Evolutionary conservation across 2,113 vertebrate genomes (phyloP), one percentile per base, ranked within the genome.

Genomic region (Eira barbara): DNA sequence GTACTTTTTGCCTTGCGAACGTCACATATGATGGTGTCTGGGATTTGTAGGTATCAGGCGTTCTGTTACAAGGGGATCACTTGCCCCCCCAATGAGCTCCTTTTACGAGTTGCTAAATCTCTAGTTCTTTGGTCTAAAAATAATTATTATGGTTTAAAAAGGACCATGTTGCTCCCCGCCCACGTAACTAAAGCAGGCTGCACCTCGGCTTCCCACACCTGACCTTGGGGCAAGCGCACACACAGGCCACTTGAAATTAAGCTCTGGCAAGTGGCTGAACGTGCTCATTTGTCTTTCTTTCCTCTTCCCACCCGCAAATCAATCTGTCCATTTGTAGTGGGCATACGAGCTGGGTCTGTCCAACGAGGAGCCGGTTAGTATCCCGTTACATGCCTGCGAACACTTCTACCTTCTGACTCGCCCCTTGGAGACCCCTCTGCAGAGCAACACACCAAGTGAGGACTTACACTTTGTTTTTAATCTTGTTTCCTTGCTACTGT

Each of bases 321-420:
- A 73, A 57, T 71, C 80, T 83, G 97, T 98, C 96, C 85, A 0
- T 39, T 98, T 98, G 95, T 98, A 99, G 99, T 99, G 99, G 99
- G 99, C 99, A 11, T 99, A 99, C 47, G 99, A 99, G 98, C 98
- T 99, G 94, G 99, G 99, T 92, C 99, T 99, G 96, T 99, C 99
- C 7, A 99, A 99, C 82, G 99, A 99, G 98, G 98, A 99, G 59
- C 99, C 99, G 69, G 99, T 99, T 91, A 99, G 99, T 5, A 99
- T 99, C 97, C 99, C 99, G 45, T 98, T 99, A 94, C 99, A 99
- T 15, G 99, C 99, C 98, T 99, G 99, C 12, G 99, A 99, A 89
- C 99, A 99, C 98, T 99, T 99, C 98, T 99, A 99, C 99, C 99
- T 99, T 96, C 99, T 99, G 97, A 99, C 99, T 52, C 99, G 99